Percentiles rank a stretch among this genome's conserved stretches.
These are phyloP conservation scores for Acanthosoma haemorrhoidale DNA, from an alignment of 2,888 invertebrate genomes.

Conservation along the genomic window DNA sequence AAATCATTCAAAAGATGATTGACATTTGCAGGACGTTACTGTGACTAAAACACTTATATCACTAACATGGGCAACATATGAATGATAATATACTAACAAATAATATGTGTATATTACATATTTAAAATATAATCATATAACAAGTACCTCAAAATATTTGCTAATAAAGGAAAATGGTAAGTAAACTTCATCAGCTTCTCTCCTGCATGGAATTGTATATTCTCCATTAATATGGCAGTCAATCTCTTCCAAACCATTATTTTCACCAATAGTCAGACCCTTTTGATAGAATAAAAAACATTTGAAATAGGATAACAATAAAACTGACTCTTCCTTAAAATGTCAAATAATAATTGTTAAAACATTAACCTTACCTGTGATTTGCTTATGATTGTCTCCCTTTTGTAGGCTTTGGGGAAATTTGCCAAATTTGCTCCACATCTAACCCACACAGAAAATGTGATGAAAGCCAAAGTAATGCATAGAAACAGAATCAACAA, in stretches of 20 bases:
- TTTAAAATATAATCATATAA: not conserved
- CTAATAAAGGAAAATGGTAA: conserved; percentile 88
- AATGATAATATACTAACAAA: no score
- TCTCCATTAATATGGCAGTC: conserved; percentile 87
- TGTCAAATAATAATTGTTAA: not conserved
- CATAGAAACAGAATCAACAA: conserved; percentile 62
- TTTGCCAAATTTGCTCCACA: conserved; percentile 56
- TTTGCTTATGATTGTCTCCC: conserved; percentile 32
- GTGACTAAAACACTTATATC: no score
- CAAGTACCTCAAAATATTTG: conserved; percentile 81
- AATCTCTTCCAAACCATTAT: conserved; percentile 57
- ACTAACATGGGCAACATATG: no score
- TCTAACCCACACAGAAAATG: conserved; percentile 68
- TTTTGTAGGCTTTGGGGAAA: conserved; percentile 34
- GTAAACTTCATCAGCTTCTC: conserved; percentile 80
- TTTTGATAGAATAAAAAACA: conserved; percentile 21
- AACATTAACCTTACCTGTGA: conserved; percentile 16
- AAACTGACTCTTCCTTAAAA: not conserved
- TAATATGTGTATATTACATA: not conserved
- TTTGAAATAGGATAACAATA: not conserved
- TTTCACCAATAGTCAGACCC: conserved; percentile 43
- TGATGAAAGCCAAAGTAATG: conserved; percentile 60
- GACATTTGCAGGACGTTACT: no score
- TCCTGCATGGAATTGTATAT: conserved; percentile 70
- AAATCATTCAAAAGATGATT: no score